These are phyloP conservation scores for Luehdorfia chinensis DNA, from an alignment of 1,140 invertebrate species.

Conservation along the genomic window DNA sequence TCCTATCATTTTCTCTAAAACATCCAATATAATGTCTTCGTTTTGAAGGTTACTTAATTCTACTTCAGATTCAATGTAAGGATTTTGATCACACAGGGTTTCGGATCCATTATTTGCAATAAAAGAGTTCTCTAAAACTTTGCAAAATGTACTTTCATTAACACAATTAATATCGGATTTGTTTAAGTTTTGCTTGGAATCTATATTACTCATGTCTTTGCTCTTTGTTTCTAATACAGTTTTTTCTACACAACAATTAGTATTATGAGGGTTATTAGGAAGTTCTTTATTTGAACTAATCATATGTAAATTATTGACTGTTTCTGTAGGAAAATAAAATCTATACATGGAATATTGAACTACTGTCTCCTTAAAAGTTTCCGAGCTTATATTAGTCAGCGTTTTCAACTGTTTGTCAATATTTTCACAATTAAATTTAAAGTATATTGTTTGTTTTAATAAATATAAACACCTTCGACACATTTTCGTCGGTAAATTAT, in stretches of 20 bases:
- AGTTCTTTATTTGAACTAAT: background rate
- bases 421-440: conserved; percentile 53
- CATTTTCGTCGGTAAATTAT: conserved; percentile 48
- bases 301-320: background rate
- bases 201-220: background rate
- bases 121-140: background rate
- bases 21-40: conserved; percentile 14
- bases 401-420: conserved; percentile 35
- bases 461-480: conserved; percentile 48
- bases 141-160: background rate
- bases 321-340: conserved; percentile 34
- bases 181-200: background rate
- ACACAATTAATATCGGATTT: background rate
- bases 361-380: conserved; percentile 33
- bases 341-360: conserved; percentile 41
- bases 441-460: conserved; percentile 51
- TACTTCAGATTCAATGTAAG: too few relatives aligned
- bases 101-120: background rate
- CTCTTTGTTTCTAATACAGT: background rate
- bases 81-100: too few relatives aligned
- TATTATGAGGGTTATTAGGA: background rate
- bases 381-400: conserved; percentile 8
- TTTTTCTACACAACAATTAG: background rate
- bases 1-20: conserved; percentile 17
- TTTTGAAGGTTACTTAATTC: conserved; percentile 7